These are phyloP conservation scores for Pediacus dermestoides DNA, from an alignment of 2,888 invertebrate species.

Conservation along the genomic window DNA sequence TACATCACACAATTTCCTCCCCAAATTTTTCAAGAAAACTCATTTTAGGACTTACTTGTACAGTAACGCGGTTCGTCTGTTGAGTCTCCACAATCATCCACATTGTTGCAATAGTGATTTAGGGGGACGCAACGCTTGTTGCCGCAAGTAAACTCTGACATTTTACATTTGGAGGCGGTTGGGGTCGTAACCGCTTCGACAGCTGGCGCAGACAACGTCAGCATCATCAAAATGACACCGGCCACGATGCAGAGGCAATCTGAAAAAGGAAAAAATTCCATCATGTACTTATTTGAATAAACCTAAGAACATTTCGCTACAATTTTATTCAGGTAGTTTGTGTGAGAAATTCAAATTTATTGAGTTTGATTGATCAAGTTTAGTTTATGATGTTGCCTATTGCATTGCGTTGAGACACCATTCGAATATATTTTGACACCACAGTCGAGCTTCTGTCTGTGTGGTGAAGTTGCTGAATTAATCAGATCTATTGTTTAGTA, in stretches of 20 bases:
- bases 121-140: constrained; percentile 66
- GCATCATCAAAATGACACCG: not conserved
- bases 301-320: too few relatives aligned
- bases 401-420: too few relatives aligned
- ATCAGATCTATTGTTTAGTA: not conserved
- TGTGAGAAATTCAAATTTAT: too few relatives aligned
- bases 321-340: too few relatives aligned
- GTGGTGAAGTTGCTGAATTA: not conserved
- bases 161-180: constrained; percentile 53
- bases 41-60: constrained; percentile 63
- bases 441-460: too few relatives aligned
- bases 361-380: too few relatives aligned
- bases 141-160: constrained; percentile 65
- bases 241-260: not conserved
- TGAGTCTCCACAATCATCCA: constrained; percentile 76
- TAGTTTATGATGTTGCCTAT: too few relatives aligned
- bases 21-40: constrained; percentile 8
- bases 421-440: not conserved
- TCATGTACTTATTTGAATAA: too few relatives aligned
- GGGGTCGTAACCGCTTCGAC: constrained; percentile 1
- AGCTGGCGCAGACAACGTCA: not conserved
- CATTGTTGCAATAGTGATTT: constrained; percentile 74
- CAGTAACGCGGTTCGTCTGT: constrained; percentile 79
- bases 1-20: constrained; percentile 8
- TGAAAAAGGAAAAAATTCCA: constrained; percentile 1